Conservation (phyloP, 2,113 vertebrate species). For the Hippocampus comes region DNA sequence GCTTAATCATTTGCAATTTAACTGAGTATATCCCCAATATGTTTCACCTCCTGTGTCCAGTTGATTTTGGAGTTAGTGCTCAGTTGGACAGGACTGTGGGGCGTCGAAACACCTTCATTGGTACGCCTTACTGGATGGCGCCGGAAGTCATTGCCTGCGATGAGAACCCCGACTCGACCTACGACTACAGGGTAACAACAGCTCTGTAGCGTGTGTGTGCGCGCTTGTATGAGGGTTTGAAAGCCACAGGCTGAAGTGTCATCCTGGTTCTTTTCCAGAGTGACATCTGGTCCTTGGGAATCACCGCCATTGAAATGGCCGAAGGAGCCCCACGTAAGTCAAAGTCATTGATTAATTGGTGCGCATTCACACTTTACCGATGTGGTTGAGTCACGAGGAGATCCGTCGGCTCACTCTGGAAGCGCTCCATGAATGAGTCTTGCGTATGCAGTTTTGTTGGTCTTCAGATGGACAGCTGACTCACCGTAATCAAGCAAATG, state of each 20-base stretch:
- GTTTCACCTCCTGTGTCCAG: constrained; percentile 50
- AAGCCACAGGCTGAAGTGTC: constrained; percentile 1
- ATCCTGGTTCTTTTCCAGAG: constrained; percentile 69
- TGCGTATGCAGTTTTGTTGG: constrained; percentile 35
- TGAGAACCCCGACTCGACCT: constrained; percentile 90
- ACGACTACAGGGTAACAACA: constrained; percentile 83
- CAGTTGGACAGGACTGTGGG: constrained; percentile 89
- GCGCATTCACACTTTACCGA: neutral
- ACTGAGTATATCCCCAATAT: neutral
- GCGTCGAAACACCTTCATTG: constrained; percentile 90
- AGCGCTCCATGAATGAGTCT: constrained; percentile 49
- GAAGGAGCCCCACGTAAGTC: constrained; percentile 90
- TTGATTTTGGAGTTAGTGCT: constrained; percentile 91
- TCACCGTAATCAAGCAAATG: constrained; percentile 62
- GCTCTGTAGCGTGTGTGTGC: neutral
- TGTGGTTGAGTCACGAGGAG: constrained; percentile 5
- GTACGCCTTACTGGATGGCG: constrained; percentile 94
- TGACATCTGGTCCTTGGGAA: constrained; percentile 91
- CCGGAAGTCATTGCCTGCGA: constrained; percentile 92
- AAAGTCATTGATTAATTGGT: neutral
- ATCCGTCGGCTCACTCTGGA: constrained; percentile 9
- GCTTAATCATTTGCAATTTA: neutral
- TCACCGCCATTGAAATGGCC: constrained; percentile 95
- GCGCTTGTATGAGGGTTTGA: neutral
- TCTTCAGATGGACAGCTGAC: constrained; percentile 62